Percentiles rank a stretch among this genome's conserved stretches.
phyloP scores from a whole-genome alignment of 2,797 vertebrate genomes.

The Strix occidentalis region DNA sequence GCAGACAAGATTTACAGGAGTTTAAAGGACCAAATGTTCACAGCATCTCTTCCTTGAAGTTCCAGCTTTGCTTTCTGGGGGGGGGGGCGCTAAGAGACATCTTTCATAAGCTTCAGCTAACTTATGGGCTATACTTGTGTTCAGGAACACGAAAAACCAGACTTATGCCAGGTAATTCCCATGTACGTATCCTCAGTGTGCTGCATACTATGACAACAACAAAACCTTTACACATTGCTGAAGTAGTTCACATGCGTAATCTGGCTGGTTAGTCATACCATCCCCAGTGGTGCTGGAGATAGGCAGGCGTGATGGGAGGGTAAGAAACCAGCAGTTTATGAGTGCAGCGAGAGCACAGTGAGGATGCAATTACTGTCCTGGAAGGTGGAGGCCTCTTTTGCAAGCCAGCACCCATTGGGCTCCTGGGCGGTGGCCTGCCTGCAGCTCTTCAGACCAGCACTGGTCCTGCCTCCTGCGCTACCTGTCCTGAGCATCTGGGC shows the following conservation, averaged over 20 bases:
- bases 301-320: background rate
- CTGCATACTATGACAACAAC: background rate
- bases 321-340: background rate
- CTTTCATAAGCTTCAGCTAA: background rate
- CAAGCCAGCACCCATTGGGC: background rate
- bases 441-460: background rate
- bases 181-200: background rate
- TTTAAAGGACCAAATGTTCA: background rate
- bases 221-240: background rate
- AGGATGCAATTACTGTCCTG: background rate
- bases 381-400: background rate
- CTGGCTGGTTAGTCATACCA: background rate
- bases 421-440: background rate
- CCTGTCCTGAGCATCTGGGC: background rate
- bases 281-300: background rate
- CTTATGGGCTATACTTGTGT: background rate
- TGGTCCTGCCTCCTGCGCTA: background rate
- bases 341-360: fast-evolving
- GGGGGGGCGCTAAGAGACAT: background rate
- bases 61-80: background rate
- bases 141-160: background rate
- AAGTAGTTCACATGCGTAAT: background rate
- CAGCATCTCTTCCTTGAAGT: background rate
- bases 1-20: background rate
- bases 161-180: background rate